phyloP scores from a whole-genome alignment of 92 coral and sea anemone species.

The Phenganax stokvisi region DNA sequence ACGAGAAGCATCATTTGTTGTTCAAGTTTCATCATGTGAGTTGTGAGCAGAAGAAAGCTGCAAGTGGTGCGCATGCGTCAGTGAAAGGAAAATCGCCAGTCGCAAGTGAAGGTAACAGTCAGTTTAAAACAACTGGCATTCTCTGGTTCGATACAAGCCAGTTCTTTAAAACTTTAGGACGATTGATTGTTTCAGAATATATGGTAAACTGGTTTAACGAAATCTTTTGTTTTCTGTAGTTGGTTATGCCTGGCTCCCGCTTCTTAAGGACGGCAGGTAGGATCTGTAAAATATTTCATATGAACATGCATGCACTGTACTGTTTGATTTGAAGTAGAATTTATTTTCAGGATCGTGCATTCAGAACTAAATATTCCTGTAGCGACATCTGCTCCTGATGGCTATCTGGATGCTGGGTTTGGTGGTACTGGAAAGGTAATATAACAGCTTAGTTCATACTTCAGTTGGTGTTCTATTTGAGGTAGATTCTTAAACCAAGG shows the following conservation, averaged over 20 bases:
- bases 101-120: constrained; percentile 68
- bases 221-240: constrained; percentile 42
- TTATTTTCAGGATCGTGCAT: constrained; percentile 43
- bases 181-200: background rate
- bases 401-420: constrained; percentile 63
- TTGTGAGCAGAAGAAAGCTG: constrained; percentile 79
- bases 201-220: background rate
- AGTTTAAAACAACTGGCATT: background rate
- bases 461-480: background rate
- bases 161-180: background rate
- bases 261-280: constrained; percentile 75
- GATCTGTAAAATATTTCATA: background rate
- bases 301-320: too few species aligned
- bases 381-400: constrained; percentile 76
- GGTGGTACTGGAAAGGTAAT: constrained; percentile 75
- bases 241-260: constrained; percentile 98
- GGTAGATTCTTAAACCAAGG: background rate
- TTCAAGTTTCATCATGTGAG: constrained; percentile 92
- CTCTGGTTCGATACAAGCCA: too few species aligned
- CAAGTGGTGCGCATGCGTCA: constrained; percentile 66
- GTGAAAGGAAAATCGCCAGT: constrained; percentile 77
- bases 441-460: background rate
- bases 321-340: background rate
- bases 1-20: constrained; percentile 87
- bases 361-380: constrained; percentile 68